Base-by-base conservation (phyloP, 1,140 invertebrate species). In the Heliconius himera region DNA sequence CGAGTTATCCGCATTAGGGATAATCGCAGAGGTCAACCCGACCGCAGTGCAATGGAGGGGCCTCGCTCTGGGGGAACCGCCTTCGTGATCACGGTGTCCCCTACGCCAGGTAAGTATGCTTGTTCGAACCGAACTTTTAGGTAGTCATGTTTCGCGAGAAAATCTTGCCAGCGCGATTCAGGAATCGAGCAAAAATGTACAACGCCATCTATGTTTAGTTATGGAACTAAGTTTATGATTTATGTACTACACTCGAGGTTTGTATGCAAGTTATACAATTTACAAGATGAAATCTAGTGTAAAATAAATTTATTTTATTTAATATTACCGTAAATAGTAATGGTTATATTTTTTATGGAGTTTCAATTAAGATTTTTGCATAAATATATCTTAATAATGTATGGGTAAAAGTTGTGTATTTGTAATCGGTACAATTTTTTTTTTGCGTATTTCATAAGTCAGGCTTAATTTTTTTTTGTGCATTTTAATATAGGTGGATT, bases 1-100 rank as follows among this genome's bases (percentile, higher is more conserved):
- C 81, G 51, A 54, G 51, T 54, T 54, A 54, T 54, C 51, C 51
- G 51, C 51, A 54, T 54, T 54, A 54, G 51, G 51, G 51, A 54
- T 54, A 54, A 54, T 54, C 51, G 51, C 51, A 54, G 51, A 54
- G 51, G 51, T 54, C 51, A 56, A 56, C 51, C 51, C 51, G 20
- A n/a, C 51, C 51, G 51, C 51, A 56, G 51, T 56, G 51, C 51
- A 56, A 56, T 56, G 51, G 51, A 56, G 20, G 51, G 51, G 51
- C 51, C 51, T 56, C 51, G 51, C 51, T 56, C 51, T 54, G 51
- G 51, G 51, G 51, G 51, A 54, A 54, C 51, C 51, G 54, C 54
- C 54, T 56, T n/a, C 54, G 0, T 56, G 54, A 56, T 56, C 54
- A 56, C 54, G 54, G 54, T 56, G n/a, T 56, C 54, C 54, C 54